phyloP scores from a whole-genome alignment of 2,888 invertebrate species.

The Epirrhoe tristata region DNA sequence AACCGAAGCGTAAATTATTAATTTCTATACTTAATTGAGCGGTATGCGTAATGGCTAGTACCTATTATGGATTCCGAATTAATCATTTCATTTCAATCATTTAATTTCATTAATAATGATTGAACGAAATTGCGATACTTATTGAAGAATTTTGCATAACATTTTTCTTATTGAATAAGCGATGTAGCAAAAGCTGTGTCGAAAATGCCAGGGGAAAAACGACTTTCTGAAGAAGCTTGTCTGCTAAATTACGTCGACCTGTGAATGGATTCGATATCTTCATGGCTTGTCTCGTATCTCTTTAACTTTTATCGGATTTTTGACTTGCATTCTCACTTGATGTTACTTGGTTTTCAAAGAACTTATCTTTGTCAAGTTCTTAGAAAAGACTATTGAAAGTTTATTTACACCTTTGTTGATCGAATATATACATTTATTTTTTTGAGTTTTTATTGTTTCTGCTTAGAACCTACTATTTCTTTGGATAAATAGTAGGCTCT shows the following conservation, averaged over 20 bases:
- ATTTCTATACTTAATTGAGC: no score
- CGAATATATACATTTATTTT: neutral
- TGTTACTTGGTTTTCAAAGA: slow-evolving; percentile 6
- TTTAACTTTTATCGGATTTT: slow-evolving; percentile 32
- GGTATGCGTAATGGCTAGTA: no score
- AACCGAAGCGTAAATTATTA: no score
- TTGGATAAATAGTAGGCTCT: no score
- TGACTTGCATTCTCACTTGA: slow-evolving; percentile 22
- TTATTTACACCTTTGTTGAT: neutral
- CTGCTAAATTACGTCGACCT: slow-evolving; percentile 60
- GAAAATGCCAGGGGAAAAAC: slow-evolving; percentile 48
- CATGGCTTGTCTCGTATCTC: slow-evolving; percentile 33
- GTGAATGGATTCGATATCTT: slow-evolving; percentile 52
- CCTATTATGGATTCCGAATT: no score
- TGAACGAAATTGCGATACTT: no score
- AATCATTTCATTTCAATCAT: no score
- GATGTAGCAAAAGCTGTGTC: slow-evolving; percentile 12
- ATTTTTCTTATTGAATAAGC: neutral
- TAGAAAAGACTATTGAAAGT: slow-evolving; percentile 10
- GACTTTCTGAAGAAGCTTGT: slow-evolving; percentile 61
- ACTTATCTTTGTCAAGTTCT: neutral
- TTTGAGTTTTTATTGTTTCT: neutral
- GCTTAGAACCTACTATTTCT: neutral
- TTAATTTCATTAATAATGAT: no score
- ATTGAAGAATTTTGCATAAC: no score